A percentile compares a stretch with the other conserved stretches of the same genome.
Evolutionary conservation across 2,113 vertebrate species (phyloP).

Genomic region (Steatornis caripensis): DNA sequence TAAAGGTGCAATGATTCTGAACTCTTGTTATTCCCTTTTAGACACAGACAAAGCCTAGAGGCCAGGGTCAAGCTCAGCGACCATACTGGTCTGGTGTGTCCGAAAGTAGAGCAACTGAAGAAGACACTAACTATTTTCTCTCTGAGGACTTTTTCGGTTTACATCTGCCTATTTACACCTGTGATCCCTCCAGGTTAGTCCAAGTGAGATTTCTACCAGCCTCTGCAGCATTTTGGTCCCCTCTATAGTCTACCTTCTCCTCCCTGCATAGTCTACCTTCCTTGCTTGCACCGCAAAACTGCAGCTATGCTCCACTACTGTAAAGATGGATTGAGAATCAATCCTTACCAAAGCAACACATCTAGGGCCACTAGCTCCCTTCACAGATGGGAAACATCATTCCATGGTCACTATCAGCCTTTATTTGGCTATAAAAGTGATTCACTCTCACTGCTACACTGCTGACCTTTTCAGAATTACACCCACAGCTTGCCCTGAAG

Average conservation of each 20-base stretch:
- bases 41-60: background rate
- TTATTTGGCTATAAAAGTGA: slow-evolving; percentile 36
- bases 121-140: background rate
- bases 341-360: background rate
- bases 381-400: background rate
- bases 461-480: slow-evolving; percentile 53
- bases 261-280: background rate
- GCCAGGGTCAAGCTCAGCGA: background rate
- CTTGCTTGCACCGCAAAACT: background rate
- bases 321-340: background rate
- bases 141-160: background rate
- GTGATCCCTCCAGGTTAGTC: background rate
- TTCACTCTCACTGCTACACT: background rate
- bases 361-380: background rate
- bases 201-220: background rate
- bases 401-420: background rate
- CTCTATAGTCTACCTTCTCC: background rate
- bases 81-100: background rate
- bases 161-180: background rate
- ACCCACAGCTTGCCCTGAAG: slow-evolving; percentile 23
- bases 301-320: background rate
- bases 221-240: background rate
- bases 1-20: background rate
- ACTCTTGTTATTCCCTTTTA: background rate
- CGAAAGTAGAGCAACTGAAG: background rate